Percentiles rank a stretch among this genome's conserved stretches.
Conservation (phyloP, 2,888 invertebrate genomes). For the Ligdia adustata region DNA sequence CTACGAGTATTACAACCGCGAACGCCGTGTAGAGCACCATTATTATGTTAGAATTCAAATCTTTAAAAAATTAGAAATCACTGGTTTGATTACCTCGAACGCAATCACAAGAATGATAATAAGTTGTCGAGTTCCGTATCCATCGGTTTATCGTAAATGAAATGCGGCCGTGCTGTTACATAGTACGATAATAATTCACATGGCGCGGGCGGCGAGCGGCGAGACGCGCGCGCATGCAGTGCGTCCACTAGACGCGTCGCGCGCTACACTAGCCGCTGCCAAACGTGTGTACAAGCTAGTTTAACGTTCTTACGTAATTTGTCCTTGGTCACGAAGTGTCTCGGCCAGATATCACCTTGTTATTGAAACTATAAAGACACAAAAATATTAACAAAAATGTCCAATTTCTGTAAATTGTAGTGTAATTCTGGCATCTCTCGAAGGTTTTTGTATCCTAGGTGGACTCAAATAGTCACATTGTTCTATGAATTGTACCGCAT, state of each 20-base stretch:
- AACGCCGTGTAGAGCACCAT: slow-evolving; percentile 54
- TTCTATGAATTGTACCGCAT: too few relatives aligned
- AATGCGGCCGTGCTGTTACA: slow-evolving; percentile 24
- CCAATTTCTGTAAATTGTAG: too few relatives aligned
- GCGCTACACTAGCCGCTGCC: slow-evolving; percentile 39
- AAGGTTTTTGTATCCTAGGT: too few relatives aligned
- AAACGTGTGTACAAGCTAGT: slow-evolving; percentile 58
- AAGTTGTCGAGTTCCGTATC: slow-evolving; percentile 37
- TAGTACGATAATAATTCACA: slow-evolving; percentile 26
- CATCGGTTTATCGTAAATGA: slow-evolving; percentile 47
- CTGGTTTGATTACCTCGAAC: slow-evolving; percentile 16
- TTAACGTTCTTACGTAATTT: slow-evolving; percentile 55
- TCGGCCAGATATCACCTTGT: slow-evolving; percentile 46
- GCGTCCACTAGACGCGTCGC: not conserved
- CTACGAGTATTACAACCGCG: slow-evolving; percentile 42
- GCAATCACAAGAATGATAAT: slow-evolving; percentile 37
- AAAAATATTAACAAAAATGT: too few relatives aligned
- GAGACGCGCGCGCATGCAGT: slow-evolving; percentile 26
- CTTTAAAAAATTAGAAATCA: slow-evolving; percentile 3
- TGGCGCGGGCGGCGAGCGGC: not conserved
- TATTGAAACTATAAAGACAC: slow-evolving; percentile 35
- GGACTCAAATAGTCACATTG: too few relatives aligned
- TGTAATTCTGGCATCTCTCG: too few relatives aligned
- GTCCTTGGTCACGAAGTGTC: slow-evolving; percentile 51
- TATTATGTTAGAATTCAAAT: slow-evolving; percentile 26